Evolutionary conservation across 2,797 vertebrate genomes (phyloP), one percentile per base, ranked within the genome.

Genomic region (Cynodonichthys magdalenae): DNA sequence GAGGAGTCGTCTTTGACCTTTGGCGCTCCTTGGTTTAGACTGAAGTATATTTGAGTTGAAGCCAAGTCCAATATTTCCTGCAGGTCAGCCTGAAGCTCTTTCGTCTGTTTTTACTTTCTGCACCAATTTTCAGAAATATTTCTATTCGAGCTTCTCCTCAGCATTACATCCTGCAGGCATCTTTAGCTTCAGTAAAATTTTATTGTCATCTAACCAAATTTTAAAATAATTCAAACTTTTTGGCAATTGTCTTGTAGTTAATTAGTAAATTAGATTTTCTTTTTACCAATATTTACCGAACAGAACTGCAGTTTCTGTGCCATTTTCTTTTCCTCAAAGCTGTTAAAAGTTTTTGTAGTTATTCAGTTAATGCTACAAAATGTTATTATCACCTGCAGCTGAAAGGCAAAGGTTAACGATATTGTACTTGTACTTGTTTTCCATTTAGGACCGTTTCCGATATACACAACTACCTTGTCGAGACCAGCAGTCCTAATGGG

Each of bases 31-130:
- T 48, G 15, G 45, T 10, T 59, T 12, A 24, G 20, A 12, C 19
- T 27, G 15, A 12, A n/a, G 17, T 15, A 5, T 3, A 31, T 17
- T 17, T 45, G 5, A 49, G n/a, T 20, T 41, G 7, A 20, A 50
- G 49, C 19, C 10, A 48, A 20, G 29, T 36, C 19, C 36, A 5
- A 31, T 27, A 15, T 39, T 24, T 31, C 4, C 39, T 31, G 10
- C 52, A 39, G 61, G 31, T 54, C 20, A 64, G 12, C 51, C 29
- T 15, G 29, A 27, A 47, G 50, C 51, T 52, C 24, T 52, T 8
- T 29, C 15, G 10, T 18, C 15, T 10, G 6, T 31, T 17, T 20
- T 10, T 20, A 48, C 10, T 18, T 46, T 46, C 46, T 48, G 46
- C 46, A 20, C 10, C 18, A 19, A 11, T n/a, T 47, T n/a, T 11